Evolutionary conservation across 2,113 vertebrate genomes (phyloP), one percentile per base, ranked within the genome.

Genomic region (Mormyrus iriodes): DNA sequence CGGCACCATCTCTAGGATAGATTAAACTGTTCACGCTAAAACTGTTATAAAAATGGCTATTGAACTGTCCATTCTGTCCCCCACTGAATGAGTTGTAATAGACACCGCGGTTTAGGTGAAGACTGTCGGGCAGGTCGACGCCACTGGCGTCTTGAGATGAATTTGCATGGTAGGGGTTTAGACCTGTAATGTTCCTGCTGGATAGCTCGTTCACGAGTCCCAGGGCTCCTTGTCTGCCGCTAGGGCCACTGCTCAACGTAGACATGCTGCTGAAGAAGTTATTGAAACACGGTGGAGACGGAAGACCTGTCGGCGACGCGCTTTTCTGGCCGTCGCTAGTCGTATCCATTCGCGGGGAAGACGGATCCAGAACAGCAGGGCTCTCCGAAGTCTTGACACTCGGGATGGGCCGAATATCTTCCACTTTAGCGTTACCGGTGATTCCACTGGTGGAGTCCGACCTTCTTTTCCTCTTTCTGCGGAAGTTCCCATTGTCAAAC

Each of bases 401-500:
- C 49, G 94, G 91, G 3, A 94, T 0, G 52, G 90, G 49, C 21
- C 95, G 89, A 55, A 95, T 94, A 3, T 97, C 97, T 89, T 98
- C 97, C 0, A 94, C 87, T 90, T 98, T 98, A 0, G 95, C 91
- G 94, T 91, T 58, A 94, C 49, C 96, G 92, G 82, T 95, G 93
- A 92, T 65, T 0, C 94, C 93, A 0, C 94, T 46, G 0, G 91
- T 95, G 42, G 96, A 93, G 88, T 99, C 98, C 0, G 97, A 96
- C 27, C 98, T 96, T 19, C 98, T 96, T 93, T 99, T 99, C 88
- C 98, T 95, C 90, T 99, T 99, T 92, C 98, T 93, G 1, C 98
- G 97, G 93, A 99, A 99, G 91, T 99, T 99, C 9, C 98, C 98
- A 0, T 99, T 99, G 92, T 99, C 98, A 88, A 99, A 99, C 98